phyloP scores from a whole-genome alignment of 2,888 invertebrate species.

The Agrotis clavis region DNA sequence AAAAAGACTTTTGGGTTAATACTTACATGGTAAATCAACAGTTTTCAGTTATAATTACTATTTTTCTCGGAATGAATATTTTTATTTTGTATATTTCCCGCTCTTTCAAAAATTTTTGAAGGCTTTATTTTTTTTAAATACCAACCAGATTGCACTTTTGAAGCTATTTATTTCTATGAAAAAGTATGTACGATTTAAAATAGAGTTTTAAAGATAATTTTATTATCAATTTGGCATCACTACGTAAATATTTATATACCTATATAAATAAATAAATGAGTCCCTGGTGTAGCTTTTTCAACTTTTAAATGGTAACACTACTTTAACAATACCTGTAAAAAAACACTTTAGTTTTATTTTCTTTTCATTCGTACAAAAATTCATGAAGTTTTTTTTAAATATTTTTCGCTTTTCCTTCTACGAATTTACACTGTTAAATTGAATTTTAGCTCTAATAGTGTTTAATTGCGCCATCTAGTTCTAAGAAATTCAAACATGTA shows the following conservation, averaged over 20 bases:
- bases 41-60: slow-evolving; percentile 52
- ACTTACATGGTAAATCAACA: slow-evolving; percentile 68
- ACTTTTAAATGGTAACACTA: slow-evolving; percentile 24
- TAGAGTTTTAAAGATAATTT: neutral
- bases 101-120: slow-evolving; percentile 68
- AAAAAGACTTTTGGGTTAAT: slow-evolving; percentile 34
- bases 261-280: neutral
- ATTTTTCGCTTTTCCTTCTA: neutral
- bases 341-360: slow-evolving; percentile 2
- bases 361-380: too few species aligned
- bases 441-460: too few species aligned
- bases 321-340: slow-evolving; percentile 7
- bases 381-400: too few species aligned
- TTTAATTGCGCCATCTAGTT: too few species aligned
- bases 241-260: neutral
- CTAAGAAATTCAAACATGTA: too few species aligned
- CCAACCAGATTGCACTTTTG: slow-evolving; percentile 31
- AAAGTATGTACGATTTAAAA: neutral
- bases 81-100: slow-evolving; percentile 76
- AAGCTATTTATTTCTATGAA: neutral
- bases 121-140: slow-evolving; percentile 61
- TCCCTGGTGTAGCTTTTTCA: slow-evolving; percentile 21
- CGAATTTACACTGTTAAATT: too few species aligned
- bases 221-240: neutral
- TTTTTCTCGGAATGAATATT: slow-evolving; percentile 34